A percentile compares a stretch with the other conserved stretches of the same genome.
phyloP scores from a whole-genome alignment of 2,888 invertebrate species.

The Girardia tigrina region DNA sequence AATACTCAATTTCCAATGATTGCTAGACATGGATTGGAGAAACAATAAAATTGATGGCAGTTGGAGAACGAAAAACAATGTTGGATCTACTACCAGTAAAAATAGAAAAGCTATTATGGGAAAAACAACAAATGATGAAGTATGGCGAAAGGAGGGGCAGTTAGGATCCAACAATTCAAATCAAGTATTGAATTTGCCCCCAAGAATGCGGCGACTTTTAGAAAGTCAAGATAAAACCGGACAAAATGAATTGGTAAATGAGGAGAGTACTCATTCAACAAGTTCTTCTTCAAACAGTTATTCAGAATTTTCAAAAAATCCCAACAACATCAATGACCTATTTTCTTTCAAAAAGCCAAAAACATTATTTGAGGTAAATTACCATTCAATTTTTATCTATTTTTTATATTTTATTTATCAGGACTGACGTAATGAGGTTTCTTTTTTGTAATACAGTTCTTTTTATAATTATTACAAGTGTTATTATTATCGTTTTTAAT shows the following conservation, averaged over 20 bases:
- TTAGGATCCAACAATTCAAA: background rate
- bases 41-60: slow-evolving; percentile 9
- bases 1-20: background rate
- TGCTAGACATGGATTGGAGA: slow-evolving; percentile 9
- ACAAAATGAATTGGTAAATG: background rate
- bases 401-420: background rate
- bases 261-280: background rate
- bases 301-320: background rate
- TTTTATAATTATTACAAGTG: background rate
- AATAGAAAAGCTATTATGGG: background rate
- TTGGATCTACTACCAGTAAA: background rate
- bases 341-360: background rate
- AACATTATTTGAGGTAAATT: slow-evolving; percentile 10
- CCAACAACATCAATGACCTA: slow-evolving; percentile 13
- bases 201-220: background rate
- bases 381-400: background rate
- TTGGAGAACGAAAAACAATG: background rate
- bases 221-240: background rate
- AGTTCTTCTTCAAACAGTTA: slow-evolving; percentile 10
- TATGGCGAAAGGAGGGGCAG: background rate
- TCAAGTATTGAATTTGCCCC: background rate
- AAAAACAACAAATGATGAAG: background rate
- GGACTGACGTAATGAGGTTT: background rate
- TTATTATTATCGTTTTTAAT: background rate
- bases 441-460: background rate